Percentiles rank a stretch among this genome's conserved stretches.
Conservation (phyloP, 1,140 invertebrate species). For the Microplitis mediator region DNA sequence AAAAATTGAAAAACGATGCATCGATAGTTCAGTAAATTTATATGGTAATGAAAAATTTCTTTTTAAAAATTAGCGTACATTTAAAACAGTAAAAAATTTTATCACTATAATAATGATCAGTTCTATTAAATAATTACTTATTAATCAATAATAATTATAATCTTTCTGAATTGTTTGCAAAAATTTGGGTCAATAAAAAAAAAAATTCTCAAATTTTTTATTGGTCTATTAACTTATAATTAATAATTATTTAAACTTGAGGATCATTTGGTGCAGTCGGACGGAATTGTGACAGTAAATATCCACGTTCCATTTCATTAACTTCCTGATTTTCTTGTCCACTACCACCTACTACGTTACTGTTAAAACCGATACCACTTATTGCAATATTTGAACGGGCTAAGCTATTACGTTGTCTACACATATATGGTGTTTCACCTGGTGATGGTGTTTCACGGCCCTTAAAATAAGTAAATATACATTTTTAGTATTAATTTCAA, state of each 20-base stretch:
- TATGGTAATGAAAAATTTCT: too few relatives aligned
- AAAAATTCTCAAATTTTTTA: too few relatives aligned
- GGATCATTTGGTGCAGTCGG: conserved; percentile 44
- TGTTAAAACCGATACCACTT: conserved; percentile 25
- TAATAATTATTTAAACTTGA: background rate
- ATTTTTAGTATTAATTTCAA: conserved; percentile 8
- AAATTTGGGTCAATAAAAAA: too few relatives aligned
- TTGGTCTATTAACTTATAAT: too few relatives aligned
- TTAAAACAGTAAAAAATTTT: too few relatives aligned
- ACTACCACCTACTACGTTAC: conserved; percentile 29
- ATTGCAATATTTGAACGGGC: conserved; percentile 53
- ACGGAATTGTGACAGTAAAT: conserved; percentile 61
- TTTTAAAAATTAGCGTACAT: too few relatives aligned
- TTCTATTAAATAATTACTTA: too few relatives aligned
- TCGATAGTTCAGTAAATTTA: too few relatives aligned
- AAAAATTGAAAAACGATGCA: too few relatives aligned
- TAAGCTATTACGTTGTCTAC: conserved; percentile 72
- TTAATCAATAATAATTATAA: too few relatives aligned
- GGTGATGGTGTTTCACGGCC: conserved; percentile 77
- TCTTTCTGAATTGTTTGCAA: too few relatives aligned
- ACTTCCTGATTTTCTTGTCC: conserved; percentile 60
- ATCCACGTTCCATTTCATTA: conserved; percentile 69
- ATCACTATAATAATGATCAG: too few relatives aligned
- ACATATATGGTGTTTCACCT: conserved; percentile 77
- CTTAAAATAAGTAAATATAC: conserved; percentile 51